Evolutionary conservation across 2,113 vertebrate species (phyloP).

Genomic region (Gymnorhina tibicen): DNA sequence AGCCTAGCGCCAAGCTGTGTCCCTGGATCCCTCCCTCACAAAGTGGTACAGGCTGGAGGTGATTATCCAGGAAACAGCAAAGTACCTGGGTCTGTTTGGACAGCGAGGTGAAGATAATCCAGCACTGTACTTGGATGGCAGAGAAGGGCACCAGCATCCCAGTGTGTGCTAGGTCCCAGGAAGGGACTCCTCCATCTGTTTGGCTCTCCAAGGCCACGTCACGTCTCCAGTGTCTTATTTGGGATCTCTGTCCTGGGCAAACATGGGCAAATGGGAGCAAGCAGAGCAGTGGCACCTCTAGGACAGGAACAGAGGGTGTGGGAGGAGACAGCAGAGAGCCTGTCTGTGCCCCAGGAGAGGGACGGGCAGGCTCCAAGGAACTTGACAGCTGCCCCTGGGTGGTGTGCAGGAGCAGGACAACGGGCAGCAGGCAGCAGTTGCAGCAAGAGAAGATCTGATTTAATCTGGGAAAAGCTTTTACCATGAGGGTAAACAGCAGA

Average conservation of each 20-base stretch:
- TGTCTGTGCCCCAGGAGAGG: not conserved
- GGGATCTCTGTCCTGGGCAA: not conserved
- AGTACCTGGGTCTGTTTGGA: not conserved
- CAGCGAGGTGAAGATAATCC: not conserved
- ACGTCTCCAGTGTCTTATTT: too few relatives aligned
- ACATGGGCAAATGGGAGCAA: not conserved
- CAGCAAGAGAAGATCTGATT: not conserved
- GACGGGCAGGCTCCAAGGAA: not conserved
- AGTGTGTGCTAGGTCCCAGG: not conserved
- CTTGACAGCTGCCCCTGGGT: too few relatives aligned
- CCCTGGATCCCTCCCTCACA: not conserved
- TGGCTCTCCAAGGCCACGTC: not conserved
- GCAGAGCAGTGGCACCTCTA: not conserved
- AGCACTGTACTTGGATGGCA: not conserved
- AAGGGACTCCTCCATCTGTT: not conserved
- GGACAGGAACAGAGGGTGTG: not conserved
- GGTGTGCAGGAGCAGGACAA: accelerated
- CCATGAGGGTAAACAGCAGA: not conserved
- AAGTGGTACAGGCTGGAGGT: not conserved
- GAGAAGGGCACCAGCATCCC: not conserved
- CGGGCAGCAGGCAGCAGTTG: not conserved
- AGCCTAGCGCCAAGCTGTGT: not conserved
- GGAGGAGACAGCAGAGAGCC: not conserved
- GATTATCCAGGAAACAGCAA: not conserved
- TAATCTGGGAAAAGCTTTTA: not conserved